These are phyloP conservation scores for Mormyrus lacerda DNA, from an alignment of 2,113 vertebrate genomes.

Conservation along the genomic window DNA sequence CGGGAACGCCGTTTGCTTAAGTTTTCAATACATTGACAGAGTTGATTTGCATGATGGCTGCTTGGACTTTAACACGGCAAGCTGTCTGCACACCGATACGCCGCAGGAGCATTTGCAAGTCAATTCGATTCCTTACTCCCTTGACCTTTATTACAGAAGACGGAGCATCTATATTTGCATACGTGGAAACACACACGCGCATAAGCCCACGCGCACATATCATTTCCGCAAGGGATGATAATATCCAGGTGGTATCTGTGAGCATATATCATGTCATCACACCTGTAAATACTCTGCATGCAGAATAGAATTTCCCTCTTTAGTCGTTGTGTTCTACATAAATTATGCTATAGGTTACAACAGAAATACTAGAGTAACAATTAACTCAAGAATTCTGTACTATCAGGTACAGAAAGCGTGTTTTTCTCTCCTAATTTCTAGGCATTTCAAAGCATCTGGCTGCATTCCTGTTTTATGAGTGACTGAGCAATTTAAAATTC, in stretches of 20 bases:
- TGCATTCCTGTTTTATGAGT: neutral
- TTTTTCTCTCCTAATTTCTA: neutral
- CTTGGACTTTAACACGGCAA: neutral
- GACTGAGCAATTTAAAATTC: neutral
- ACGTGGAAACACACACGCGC: neutral
- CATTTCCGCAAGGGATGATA: neutral
- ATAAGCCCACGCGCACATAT: neutral
- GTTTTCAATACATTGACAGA: constrained; percentile 14
- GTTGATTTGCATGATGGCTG: constrained; percentile 17
- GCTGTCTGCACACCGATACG: neutral
- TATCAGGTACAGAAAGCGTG: neutral
- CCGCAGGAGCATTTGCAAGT: constrained; percentile 3
- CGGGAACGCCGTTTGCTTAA: neutral
- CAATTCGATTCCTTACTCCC: neutral
- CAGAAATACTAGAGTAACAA: neutral
- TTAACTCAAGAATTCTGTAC: neutral
- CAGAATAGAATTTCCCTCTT: neutral
- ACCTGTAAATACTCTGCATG: neutral
- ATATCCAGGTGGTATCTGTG: neutral
- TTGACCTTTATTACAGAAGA: constrained; percentile 12
- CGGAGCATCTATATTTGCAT: neutral
- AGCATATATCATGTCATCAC: neutral
- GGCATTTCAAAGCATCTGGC: neutral
- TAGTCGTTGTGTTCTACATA: neutral
- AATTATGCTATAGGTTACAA: neutral